Evolutionary conservation across 2,888 invertebrate species (phyloP).

Genomic region (Drosophila subquinaria): DNA sequence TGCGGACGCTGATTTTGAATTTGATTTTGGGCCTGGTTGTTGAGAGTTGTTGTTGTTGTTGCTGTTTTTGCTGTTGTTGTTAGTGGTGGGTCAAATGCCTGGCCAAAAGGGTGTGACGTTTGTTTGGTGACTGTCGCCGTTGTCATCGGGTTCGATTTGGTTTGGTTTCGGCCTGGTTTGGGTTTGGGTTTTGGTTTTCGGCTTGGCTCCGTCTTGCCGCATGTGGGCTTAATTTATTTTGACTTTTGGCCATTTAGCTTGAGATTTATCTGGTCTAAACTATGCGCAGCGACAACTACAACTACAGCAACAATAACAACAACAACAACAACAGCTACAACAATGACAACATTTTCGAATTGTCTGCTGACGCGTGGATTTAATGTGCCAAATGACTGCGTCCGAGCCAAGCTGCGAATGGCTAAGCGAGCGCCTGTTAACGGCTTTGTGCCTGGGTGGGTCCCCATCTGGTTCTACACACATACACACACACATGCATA

Average conservation of each 20-base stretch:
- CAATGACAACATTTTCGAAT: slow-evolving; percentile 61
- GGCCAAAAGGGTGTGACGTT: slow-evolving; percentile 81
- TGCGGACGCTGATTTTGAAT: slow-evolving; percentile 65
- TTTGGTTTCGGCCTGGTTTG: slow-evolving; percentile 22
- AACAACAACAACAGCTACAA: slow-evolving; percentile 46
- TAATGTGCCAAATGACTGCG: slow-evolving; percentile 75
- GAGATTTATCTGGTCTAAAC: slow-evolving; percentile 81
- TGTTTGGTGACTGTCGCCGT: slow-evolving; percentile 75
- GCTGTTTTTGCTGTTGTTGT: slow-evolving; percentile 8
- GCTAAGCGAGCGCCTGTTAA: slow-evolving; percentile 52
- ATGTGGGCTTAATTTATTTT: slow-evolving; percentile 82
- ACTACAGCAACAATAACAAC: slow-evolving; percentile 38
- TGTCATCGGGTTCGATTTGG: slow-evolving; percentile 45
- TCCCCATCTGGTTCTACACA: slow-evolving; percentile 38
- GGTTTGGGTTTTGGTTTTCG: slow-evolving; percentile 9
- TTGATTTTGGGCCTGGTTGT: slow-evolving; percentile 57
- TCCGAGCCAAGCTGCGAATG: slow-evolving; percentile 22
- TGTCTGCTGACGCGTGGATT: slow-evolving; percentile 78
- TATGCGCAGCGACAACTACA: slow-evolving; percentile 61
- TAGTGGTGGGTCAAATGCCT: slow-evolving; percentile 72
- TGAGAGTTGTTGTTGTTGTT: slow-evolving; percentile 9
- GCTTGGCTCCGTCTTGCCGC: slow-evolving; percentile 45
- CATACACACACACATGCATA: background rate
- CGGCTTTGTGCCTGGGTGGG: slow-evolving; percentile 60
- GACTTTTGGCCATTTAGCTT: slow-evolving; percentile 83